Percentiles rank a stretch among this genome's conserved stretches.
Conservation (phyloP, 2,113 vertebrate species). For the Gymnobelideus leadbeateri region DNA sequence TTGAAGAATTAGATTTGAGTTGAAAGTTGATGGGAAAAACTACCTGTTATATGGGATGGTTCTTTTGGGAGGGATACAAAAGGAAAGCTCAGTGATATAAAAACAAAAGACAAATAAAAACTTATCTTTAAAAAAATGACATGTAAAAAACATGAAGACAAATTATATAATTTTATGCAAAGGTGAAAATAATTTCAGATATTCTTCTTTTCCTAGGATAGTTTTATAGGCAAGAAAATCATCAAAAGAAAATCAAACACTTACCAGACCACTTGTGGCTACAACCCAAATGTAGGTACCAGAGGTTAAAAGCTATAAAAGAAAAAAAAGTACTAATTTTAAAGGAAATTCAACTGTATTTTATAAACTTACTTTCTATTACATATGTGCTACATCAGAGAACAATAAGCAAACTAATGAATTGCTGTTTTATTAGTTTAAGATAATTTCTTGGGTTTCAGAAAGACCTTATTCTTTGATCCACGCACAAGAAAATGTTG, state of each 20-base stretch:
- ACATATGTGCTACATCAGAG: background rate
- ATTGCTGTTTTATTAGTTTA: constrained; percentile 15
- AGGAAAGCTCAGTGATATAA: background rate
- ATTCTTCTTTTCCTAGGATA: constrained; percentile 27
- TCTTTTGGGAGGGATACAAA: background rate
- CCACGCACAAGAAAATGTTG: background rate
- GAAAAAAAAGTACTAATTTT: constrained; percentile 82
- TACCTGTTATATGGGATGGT: background rate
- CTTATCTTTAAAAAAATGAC: background rate
- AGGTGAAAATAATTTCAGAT: constrained; percentile 3
- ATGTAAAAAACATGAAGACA: background rate
- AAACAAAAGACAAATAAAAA: background rate
- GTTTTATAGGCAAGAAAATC: constrained; percentile 31
- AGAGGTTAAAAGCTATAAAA: constrained; percentile 93
- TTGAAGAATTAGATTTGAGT: background rate
- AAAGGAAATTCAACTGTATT: constrained; percentile 69
- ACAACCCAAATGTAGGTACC: constrained; percentile 96
- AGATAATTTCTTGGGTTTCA: constrained; percentile 19
- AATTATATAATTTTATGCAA: background rate
- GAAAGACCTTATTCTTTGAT: constrained; percentile 6
- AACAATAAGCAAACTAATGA: constrained; percentile 36
- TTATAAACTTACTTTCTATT: constrained; percentile 48
- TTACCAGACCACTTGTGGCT: constrained; percentile 96
- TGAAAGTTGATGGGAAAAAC: background rate
- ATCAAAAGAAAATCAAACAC: constrained; percentile 77